Conservation (phyloP, 2,113 vertebrate genomes). For the Oostethus manadensis region DNA sequence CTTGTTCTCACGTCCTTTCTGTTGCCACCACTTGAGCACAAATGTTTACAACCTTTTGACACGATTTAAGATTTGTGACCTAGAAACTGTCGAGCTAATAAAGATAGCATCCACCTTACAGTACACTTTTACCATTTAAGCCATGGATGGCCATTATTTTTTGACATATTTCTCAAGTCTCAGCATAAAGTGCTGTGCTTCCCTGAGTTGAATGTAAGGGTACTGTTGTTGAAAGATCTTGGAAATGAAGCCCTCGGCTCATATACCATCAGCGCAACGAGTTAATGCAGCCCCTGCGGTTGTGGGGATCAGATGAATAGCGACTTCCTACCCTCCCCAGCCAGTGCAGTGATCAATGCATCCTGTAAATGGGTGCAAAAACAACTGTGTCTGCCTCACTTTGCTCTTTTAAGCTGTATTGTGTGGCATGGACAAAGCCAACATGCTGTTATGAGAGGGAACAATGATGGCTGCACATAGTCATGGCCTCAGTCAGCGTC, state of each 20-base stretch:
- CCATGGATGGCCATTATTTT: too few species aligned
- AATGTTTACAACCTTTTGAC: too few species aligned
- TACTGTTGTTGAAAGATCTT: constrained; percentile 32
- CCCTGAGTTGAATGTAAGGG: not conserved
- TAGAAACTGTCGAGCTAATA: too few species aligned
- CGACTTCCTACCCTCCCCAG: constrained; percentile 32
- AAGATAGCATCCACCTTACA: too few species aligned
- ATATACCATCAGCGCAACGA: constrained; percentile 22
- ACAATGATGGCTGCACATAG: constrained; percentile 50
- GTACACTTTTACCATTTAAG: not conserved
- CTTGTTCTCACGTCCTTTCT: too few species aligned
- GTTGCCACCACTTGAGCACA: too few species aligned
- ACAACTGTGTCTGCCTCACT: constrained; percentile 51
- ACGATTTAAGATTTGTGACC: too few species aligned
- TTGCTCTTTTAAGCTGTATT: constrained; percentile 60
- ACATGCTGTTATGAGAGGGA: constrained; percentile 35
- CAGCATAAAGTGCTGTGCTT: not conserved
- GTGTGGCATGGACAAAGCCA: constrained; percentile 53
- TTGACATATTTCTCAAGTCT: too few species aligned
- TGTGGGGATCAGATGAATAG: constrained; percentile 43
- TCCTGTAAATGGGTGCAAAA: constrained; percentile 50
- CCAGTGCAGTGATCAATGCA: constrained; percentile 46
- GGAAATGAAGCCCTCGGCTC: constrained; percentile 18
- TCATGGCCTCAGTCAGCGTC: constrained; percentile 36
- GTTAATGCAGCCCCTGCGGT: constrained; percentile 50